Percentiles rank a stretch among this genome's conserved stretches.
phyloP scores from a whole-genome alignment of 2,113 vertebrate genomes.

The Nesogale talazaci region DNA sequence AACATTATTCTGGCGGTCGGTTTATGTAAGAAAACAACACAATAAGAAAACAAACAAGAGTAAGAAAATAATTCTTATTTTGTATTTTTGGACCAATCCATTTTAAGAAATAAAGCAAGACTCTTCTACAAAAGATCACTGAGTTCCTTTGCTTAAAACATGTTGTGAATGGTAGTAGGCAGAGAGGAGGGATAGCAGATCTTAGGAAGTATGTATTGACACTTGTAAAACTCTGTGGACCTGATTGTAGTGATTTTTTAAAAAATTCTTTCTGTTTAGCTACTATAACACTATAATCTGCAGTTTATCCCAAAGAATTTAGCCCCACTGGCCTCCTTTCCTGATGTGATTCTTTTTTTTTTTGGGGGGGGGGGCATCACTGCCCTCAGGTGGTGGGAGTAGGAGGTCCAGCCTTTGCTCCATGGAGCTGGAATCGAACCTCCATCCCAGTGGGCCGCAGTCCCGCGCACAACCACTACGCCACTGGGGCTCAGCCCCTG shows the following conservation, averaged over 20 bases:
- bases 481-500: no score
- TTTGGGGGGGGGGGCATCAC: no score
- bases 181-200: background rate
- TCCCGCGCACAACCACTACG: no score
- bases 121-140: background rate
- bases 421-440: no score
- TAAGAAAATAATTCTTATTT: background rate
- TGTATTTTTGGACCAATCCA: constrained; percentile 33
- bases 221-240: background rate
- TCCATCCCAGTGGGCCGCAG: no score
- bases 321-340: background rate
- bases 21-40: background rate
- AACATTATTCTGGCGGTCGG: background rate
- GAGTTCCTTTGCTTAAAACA: background rate
- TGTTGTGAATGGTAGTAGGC: background rate
- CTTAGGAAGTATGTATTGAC: background rate
- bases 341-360: no score
- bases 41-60: constrained; percentile 27
- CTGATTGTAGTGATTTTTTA: background rate
- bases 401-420: no score
- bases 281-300: background rate
- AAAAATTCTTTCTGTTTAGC: background rate
- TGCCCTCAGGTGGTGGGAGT: no score
- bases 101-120: background rate
- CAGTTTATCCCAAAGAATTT: background rate